These are phyloP conservation scores for Cephalopachus bancanus DNA, from an alignment of 2,797 vertebrate genomes.

Conservation along the genomic window DNA sequence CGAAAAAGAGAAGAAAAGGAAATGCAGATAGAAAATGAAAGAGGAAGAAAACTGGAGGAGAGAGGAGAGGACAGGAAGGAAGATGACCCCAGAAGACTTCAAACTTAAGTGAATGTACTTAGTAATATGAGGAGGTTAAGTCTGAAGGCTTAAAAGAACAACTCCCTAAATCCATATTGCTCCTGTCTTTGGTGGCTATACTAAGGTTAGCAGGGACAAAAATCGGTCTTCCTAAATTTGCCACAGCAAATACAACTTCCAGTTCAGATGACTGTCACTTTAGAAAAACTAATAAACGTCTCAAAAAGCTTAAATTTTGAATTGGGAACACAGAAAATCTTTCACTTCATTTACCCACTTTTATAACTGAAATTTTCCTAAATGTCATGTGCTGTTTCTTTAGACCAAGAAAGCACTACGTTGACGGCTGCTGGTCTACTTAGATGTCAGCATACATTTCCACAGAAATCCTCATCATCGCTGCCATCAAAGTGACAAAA, in stretches of 20 bases:
- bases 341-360: neutral
- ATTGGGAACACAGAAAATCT: neutral
- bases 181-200: neutral
- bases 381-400: neutral
- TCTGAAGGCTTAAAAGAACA: neutral
- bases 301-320: constrained; percentile 17
- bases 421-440: neutral
- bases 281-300: neutral
- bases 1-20: constrained; percentile 42
- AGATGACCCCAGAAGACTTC: neutral
- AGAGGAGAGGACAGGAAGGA: neutral
- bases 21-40: neutral
- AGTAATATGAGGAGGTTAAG: neutral
- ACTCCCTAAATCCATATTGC: neutral
- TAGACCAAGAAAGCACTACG: neutral
- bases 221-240: neutral
- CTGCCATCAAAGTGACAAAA: constrained; percentile 30
- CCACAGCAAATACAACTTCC: neutral
- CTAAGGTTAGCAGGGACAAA: neutral
- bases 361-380: constrained; percentile 6
- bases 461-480: constrained; percentile 10
- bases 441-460: neutral
- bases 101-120: neutral
- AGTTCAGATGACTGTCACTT: neutral
- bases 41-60: neutral